Evolutionary conservation across 2,113 vertebrate species (phyloP).

Genomic region (Ranitomeya variabilis): DNA sequence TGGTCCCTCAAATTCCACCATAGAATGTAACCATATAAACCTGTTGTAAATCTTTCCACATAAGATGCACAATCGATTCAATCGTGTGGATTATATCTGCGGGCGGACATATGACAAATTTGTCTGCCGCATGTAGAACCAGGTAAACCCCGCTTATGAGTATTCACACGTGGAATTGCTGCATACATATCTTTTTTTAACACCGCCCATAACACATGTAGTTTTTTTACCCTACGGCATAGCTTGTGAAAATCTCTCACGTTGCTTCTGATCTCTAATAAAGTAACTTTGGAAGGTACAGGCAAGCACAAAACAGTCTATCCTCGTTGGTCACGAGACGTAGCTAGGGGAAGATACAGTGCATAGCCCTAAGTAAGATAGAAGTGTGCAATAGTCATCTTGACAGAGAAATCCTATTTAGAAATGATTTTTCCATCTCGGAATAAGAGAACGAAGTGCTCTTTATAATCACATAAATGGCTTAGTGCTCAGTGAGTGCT

Average conservation of each 20-base stretch:
- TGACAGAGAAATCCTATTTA: conserved; percentile 68
- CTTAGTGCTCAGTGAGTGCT: conserved; percentile 68
- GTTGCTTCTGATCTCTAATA: background rate
- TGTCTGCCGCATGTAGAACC: too few species aligned
- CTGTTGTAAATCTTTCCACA: too few species aligned
- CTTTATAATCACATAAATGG: conserved; percentile 72
- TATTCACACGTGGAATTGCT: too few species aligned
- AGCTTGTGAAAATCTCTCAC: background rate
- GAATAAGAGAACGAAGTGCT: conserved; percentile 70
- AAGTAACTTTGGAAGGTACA: background rate
- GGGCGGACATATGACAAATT: too few species aligned
- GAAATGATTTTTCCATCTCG: conserved; percentile 70
- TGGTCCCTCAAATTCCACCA: too few species aligned
- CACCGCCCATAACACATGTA: too few species aligned
- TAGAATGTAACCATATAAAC: too few species aligned
- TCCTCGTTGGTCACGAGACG: background rate
- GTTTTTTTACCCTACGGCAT: too few species aligned
- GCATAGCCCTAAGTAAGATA: conserved; percentile 13
- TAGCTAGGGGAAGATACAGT: background rate
- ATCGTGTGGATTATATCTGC: too few species aligned
- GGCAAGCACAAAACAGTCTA: background rate
- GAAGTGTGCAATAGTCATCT: conserved; percentile 59
- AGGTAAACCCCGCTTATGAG: too few species aligned
- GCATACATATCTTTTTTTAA: too few species aligned
- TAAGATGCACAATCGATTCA: too few species aligned